These are phyloP conservation scores for Aporophyla lueneburgensis DNA, from an alignment of 2,888 invertebrate species.

Conservation along the genomic window DNA sequence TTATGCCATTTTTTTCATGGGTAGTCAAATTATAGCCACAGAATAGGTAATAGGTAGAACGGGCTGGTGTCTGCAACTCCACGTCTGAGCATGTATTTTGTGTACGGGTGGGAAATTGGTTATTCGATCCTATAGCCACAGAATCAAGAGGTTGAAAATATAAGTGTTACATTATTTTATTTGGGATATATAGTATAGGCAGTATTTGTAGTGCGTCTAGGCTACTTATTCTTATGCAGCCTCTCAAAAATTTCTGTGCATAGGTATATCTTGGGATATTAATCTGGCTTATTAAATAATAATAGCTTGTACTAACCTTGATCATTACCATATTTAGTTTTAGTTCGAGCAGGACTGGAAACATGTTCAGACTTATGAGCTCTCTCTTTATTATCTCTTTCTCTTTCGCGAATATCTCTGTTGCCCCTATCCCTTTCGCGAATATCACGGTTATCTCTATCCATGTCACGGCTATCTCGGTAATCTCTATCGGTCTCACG, in stretches of 20 bases:
- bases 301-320: conserved; percentile 68
- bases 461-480: conserved; percentile 55
- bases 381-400: conserved; percentile 74
- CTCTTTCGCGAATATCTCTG: conserved; percentile 68
- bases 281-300: conserved; percentile 8
- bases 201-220: background rate
- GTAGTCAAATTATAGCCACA: too few species aligned
- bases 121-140: too few species aligned
- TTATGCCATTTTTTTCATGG: too few species aligned
- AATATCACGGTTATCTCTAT: conserved; percentile 66
- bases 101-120: too few species aligned
- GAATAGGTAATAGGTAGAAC: too few species aligned
- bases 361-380: conserved; percentile 70
- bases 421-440: conserved; percentile 70
- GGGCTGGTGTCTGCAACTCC: too few species aligned
- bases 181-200: background rate
- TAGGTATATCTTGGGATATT: conserved; percentile 4
- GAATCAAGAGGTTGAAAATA: background rate
- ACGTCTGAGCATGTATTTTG: too few species aligned
- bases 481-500: conserved; percentile 33
- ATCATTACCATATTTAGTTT: conserved; percentile 72
- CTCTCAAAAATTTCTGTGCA: background rate
- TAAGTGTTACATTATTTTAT: background rate
- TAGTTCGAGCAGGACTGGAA: conserved; percentile 78
- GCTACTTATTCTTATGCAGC: too few species aligned